Evolutionary conservation across 2,113 vertebrate genomes (phyloP), one percentile per base, ranked within the genome.

Genomic region (Butorides virescens): DNA sequence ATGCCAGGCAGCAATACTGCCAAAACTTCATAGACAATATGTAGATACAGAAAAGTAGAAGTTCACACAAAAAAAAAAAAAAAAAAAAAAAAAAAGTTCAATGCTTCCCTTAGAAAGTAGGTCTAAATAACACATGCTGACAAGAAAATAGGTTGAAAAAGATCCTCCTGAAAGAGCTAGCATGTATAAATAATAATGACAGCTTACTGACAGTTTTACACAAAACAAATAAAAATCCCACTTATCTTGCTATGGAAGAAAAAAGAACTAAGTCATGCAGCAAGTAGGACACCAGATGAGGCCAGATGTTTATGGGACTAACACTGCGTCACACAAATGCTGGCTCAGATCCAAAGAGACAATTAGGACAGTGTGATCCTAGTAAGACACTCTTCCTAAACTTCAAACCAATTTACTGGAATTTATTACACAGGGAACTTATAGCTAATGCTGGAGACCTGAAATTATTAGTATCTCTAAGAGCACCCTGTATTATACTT

Each of bases 291-390:
- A 96, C 25, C 72, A 84, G 96, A 97, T 90, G 71, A 95, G 87
- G 86, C 82, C 96, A 98, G 96, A 98, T 94, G 95, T 97, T 97
- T 91, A 92, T 79, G 79, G 72, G 75, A 91, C 90, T 96, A 78
- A 65, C 74, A 97, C 94, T 98, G 97, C 94, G 91, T 97, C 98
- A 98, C 80, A 85, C 30, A 92, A 88, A 93, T 36, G 59, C 7
- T 96, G 88, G 97, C 97, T 88, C 58, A 71, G 58, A 95, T 91
- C 95, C 96, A 96, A 84, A 90, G 5, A 83, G 39, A 97, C 86
- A 94, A 93, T 94, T 95, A 97, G 76, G 83, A 97, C 93, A 85
- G 61, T 73, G 36, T 49, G 61, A 87, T 87, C 70, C 52, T 52
- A 73, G 71, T 30, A 83, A 67, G 77, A 91, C 47, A 70, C 53